Evolutionary conservation across 2,797 vertebrate genomes (phyloP), one percentile per base, ranked within the genome.

Genomic region (Novumbra hubbsi): DNA sequence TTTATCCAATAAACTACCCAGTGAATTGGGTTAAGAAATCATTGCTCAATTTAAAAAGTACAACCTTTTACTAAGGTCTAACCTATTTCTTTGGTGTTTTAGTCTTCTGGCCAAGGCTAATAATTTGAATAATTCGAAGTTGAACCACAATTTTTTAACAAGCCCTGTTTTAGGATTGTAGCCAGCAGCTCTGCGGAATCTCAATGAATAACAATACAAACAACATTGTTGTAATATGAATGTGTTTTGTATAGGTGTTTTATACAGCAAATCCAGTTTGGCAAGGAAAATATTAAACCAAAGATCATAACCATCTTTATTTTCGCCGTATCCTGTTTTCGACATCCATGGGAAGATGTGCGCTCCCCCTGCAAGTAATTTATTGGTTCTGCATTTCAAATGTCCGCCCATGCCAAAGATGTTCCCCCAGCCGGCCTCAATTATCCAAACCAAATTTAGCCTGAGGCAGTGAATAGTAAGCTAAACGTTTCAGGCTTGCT

Each of bases 401-500:
- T 57, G n/a, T 57, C 52, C 8, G n/a, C n/a, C n/a, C 55, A 57
- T 24, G 55, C 55, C 55, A 14, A 57, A 57, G n/a, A 57, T 57
- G 21, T 57, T 24, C 55, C 21, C 21, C n/a, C n/a, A 12, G 41
- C 41, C 41, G 14, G 41, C 8, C 55, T 57, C 55, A 21, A 24
- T 57, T 57, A n/a, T 57, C 24, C 21, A 24, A 30, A 64, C 27
- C 28, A 17, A 65, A 65, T 65, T 14, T 28, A 64, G 28, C 27
- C 62, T 17, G 15, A 64, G 62, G 28, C 30, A 65, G 63, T 32
- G 28, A 65, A 65, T 65, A 17, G 5, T 65, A 65, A 15, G 28
- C 62, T 82, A 16, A 62, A 75, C 49, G 63, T 65, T 17, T 60
- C 74, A 83, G 57, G 70, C 1, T 41, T 80, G 1, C 52, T 60